A percentile compares a stretch with the other conserved stretches of the same genome.
phyloP scores from a whole-genome alignment of 2,113 vertebrate species.

The Tychaedon coryphoeus region DNA sequence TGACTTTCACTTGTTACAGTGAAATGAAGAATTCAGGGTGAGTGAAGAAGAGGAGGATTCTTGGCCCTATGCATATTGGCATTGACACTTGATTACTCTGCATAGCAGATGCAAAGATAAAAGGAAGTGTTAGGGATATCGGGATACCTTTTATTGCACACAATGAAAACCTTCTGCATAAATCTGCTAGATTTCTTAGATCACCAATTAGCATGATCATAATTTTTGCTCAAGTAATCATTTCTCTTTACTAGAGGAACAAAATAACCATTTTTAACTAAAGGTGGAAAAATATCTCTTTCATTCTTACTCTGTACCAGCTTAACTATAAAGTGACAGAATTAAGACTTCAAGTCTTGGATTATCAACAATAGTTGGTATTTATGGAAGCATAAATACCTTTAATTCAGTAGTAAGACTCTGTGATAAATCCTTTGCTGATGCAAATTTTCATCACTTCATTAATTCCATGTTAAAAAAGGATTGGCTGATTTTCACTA shows the following conservation, averaged over 20 bases:
- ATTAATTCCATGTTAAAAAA: constrained; percentile 41
- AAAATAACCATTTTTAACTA: not conserved
- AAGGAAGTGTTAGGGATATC: not conserved
- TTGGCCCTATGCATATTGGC: not conserved
- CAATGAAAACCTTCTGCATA: not conserved
- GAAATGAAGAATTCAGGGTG: not conserved
- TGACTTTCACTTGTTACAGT: not conserved
- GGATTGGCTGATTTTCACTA: not conserved
- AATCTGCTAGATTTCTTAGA: not conserved
- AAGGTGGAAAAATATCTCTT: not conserved
- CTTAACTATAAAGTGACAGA: not conserved
- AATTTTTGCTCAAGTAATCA: not conserved
- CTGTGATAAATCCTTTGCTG: constrained; percentile 17
- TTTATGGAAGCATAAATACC: constrained; percentile 12
- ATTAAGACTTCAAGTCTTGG: not conserved
- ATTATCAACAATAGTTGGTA: not conserved
- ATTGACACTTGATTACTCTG: not conserved
- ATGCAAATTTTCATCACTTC: constrained; percentile 39
- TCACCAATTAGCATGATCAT: not conserved
- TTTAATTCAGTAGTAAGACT: not conserved
- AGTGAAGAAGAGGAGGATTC: not conserved
- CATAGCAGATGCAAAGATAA: not conserved
- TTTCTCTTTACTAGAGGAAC: not conserved
- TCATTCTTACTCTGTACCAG: not conserved
- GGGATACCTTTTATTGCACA: not conserved